Evolutionary conservation across 2,888 invertebrate species (phyloP).

Genomic region (Tanytarsus gracilentus): DNA sequence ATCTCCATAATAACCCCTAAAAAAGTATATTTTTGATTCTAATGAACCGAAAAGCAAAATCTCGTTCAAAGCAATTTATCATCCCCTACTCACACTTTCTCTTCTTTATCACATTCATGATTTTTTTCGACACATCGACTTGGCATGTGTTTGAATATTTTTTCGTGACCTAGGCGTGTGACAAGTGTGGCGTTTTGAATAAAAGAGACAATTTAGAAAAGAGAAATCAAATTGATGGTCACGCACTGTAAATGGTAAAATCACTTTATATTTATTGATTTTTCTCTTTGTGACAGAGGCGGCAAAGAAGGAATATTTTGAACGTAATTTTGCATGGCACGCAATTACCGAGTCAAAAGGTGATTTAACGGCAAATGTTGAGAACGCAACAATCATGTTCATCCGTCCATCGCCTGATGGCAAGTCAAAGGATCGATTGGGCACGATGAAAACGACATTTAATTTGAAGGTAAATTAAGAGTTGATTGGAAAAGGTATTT

Average conservation of each 20-base stretch:
- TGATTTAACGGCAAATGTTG: conserved; percentile 62
- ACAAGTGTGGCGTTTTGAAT: too few relatives aligned
- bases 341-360: conserved; percentile 68
- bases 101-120: too few relatives aligned
- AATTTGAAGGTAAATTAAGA: conserved; percentile 51
- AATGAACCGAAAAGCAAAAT: too few relatives aligned
- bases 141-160: too few relatives aligned
- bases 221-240: conserved; percentile 20
- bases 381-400: conserved; percentile 67
- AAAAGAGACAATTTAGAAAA: neutral
- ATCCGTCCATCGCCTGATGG: conserved; percentile 63
- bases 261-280: conserved; percentile 13
- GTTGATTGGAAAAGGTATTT: too few relatives aligned
- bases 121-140: too few relatives aligned
- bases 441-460: conserved; percentile 60
- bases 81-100: too few relatives aligned
- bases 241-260: conserved; percentile 18
- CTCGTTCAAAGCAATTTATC: too few relatives aligned
- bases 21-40: too few relatives aligned
- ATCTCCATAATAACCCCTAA: too few relatives aligned
- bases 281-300: conserved; percentile 43
- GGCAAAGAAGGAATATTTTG: conserved; percentile 66
- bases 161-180: too few relatives aligned
- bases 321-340: conserved; percentile 80
- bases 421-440: conserved; percentile 59